phyloP scores from a whole-genome alignment of 2,797 vertebrate genomes.

The Pangasius mekongensis region DNA sequence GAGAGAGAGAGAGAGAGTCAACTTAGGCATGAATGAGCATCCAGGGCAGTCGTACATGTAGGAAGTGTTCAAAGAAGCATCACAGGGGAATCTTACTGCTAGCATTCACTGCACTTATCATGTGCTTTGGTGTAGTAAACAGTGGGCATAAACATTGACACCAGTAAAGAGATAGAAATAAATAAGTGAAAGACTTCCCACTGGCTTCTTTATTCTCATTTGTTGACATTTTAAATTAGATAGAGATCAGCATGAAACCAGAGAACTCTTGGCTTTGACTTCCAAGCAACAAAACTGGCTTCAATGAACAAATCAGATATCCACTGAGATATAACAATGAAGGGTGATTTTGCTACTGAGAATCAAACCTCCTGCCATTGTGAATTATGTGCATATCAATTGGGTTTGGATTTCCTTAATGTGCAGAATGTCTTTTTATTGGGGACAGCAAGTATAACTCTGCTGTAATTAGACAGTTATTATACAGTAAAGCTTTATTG shows the following conservation, averaged over 20 bases:
- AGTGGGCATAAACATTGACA: slow-evolving; percentile 33
- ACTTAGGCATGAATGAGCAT: slow-evolving; percentile 58
- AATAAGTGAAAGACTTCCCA: slow-evolving; percentile 38
- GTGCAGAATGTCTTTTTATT: background rate
- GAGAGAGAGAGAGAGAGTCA: slow-evolving; percentile 23
- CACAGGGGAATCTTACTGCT: slow-evolving; percentile 43
- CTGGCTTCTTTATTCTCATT: slow-evolving; percentile 36
- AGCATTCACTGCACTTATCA: slow-evolving; percentile 45
- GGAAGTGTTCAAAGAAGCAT: slow-evolving; percentile 59
- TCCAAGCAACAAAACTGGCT: background rate
- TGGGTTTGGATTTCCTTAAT: background rate
- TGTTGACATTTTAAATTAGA: slow-evolving; percentile 49
- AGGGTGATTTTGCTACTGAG: background rate
- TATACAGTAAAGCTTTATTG: background rate
- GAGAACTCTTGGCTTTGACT: slow-evolving; percentile 22
- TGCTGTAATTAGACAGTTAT: background rate
- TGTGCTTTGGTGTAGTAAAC: slow-evolving; percentile 52
- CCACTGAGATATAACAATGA: background rate
- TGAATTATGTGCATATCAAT: background rate
- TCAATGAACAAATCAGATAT: background rate
- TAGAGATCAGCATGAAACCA: slow-evolving; percentile 35
- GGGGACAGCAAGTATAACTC: background rate
- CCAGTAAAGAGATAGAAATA: slow-evolving; percentile 38
- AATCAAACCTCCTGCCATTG: background rate
- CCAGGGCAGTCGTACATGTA: slow-evolving; percentile 50